Conservation (phyloP, 2,888 invertebrate species). For the Chymomyza fuscimana region DNA sequence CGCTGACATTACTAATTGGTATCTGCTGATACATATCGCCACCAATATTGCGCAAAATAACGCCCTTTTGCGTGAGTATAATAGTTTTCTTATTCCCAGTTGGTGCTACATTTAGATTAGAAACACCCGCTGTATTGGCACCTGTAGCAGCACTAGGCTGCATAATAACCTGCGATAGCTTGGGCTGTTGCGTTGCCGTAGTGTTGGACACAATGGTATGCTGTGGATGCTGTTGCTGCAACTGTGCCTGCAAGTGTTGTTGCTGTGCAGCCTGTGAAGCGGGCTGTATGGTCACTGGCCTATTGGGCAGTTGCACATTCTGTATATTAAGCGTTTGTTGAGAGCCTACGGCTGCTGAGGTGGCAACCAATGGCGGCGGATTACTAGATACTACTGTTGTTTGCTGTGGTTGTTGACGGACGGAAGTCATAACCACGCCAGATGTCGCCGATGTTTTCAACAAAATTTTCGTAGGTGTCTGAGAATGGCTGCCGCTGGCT, state of each 20-base stretch:
- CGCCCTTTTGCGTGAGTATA: constrained; percentile 79
- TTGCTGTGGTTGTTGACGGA: constrained; percentile 65
- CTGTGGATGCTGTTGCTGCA: constrained; percentile 77
- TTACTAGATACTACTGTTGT: constrained; percentile 67
- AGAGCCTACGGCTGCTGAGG: constrained; percentile 60
- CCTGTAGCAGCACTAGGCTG: constrained; percentile 68
- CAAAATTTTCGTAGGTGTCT: constrained; percentile 78
- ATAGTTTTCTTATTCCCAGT: constrained; percentile 77
- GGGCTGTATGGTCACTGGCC: constrained; percentile 79
- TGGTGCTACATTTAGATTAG: constrained; percentile 66
- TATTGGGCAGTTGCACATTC: constrained; percentile 78
- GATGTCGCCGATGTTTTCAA: constrained; percentile 79
- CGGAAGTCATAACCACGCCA: constrained; percentile 75
- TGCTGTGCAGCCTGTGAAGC: constrained; percentile 79
- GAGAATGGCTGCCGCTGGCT: constrained; percentile 61
- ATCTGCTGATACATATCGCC: constrained; percentile 80
- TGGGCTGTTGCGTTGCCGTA: constrained; percentile 78
- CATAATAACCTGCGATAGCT: constrained; percentile 79
- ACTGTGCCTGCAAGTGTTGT: constrained; percentile 78
- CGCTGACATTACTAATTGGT: constrained; percentile 78
- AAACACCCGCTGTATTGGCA: constrained; percentile 30
- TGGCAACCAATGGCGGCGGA: constrained; percentile 79
- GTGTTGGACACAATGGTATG: constrained; percentile 79
- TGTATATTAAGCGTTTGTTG: constrained; percentile 78
- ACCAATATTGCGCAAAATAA: constrained; percentile 79